Evolutionary conservation across 2,113 vertebrate genomes (phyloP).

Genomic region (Panthera leo): DNA sequence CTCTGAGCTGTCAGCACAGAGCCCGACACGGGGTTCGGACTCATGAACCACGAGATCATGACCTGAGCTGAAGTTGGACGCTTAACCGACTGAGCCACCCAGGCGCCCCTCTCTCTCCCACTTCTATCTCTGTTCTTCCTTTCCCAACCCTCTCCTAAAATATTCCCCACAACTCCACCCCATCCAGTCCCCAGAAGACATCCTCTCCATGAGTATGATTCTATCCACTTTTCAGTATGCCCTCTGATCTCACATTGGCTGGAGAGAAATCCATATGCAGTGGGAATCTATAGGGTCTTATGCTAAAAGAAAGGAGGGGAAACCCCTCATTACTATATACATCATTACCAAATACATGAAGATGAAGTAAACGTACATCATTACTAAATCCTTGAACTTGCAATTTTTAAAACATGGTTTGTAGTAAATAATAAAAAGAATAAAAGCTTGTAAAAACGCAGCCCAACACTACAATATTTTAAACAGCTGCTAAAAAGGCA

Average conservation of each 20-base stretch:
- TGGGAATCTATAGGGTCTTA: not conserved
- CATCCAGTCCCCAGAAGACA: not conserved
- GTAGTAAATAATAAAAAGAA: not conserved
- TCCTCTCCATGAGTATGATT: accelerated
- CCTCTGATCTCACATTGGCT: not conserved
- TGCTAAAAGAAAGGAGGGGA: not conserved
- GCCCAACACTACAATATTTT: not conserved
- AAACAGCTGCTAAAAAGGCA: constrained; percentile 48
- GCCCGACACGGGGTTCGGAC: no score
- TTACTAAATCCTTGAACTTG: not conserved
- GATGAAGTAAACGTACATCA: not conserved
- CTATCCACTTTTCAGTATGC: not conserved
- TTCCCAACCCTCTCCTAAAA: not conserved
- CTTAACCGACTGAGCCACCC: no score
- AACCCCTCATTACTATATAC: not conserved
- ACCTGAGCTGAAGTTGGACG: no score
- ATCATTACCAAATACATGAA: no score
- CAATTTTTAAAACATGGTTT: not conserved
- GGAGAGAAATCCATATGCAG: not conserved
- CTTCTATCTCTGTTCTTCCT: not conserved
- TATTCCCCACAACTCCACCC: no score
- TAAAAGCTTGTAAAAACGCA: not conserved
- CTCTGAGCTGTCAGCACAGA: no score
- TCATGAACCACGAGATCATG: no score
- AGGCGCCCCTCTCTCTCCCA: not conserved